Evolutionary conservation across 2,113 vertebrate genomes (phyloP).

Genomic region (Vidua macroura): DNA sequence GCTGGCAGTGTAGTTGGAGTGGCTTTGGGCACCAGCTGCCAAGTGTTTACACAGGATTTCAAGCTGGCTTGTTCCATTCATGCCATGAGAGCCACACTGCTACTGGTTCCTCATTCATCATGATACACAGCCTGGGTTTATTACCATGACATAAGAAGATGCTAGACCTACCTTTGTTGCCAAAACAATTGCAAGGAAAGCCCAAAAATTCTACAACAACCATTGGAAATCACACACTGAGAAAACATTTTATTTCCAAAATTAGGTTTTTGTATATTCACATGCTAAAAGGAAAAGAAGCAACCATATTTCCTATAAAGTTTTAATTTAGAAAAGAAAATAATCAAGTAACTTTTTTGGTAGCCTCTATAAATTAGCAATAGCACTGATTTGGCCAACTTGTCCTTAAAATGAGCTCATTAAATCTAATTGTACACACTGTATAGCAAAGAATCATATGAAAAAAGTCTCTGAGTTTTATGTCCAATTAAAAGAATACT

Average conservation of each 20-base stretch:
- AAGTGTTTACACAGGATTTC: not conserved
- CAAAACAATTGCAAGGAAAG: not conserved
- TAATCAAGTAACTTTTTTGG: not conserved
- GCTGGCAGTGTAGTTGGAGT: not conserved
- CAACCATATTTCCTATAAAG: not conserved
- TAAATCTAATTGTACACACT: conserved; percentile 5
- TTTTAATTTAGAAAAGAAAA: not conserved
- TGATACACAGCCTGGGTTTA: not conserved
- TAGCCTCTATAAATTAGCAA: not conserved
- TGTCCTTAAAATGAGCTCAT: conserved; percentile 23
- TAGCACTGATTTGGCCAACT: not conserved
- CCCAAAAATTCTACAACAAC: not conserved
- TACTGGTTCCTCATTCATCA: not conserved
- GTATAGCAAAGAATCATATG: conserved; percentile 7
- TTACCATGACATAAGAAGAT: not conserved
- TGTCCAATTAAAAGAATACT: conserved; percentile 39
- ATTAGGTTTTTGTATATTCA: not conserved
- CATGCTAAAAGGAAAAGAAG: not conserved
- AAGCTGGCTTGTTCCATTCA: not conserved
- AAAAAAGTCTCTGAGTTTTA: conserved; percentile 10
- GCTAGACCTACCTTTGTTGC: not conserved
- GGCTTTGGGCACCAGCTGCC: not conserved
- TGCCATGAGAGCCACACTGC: not conserved
- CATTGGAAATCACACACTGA: not conserved
- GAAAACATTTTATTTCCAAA: not conserved